Evolutionary conservation across 2,888 invertebrate genomes (phyloP).

Genomic region (Smittia sp.): DNA sequence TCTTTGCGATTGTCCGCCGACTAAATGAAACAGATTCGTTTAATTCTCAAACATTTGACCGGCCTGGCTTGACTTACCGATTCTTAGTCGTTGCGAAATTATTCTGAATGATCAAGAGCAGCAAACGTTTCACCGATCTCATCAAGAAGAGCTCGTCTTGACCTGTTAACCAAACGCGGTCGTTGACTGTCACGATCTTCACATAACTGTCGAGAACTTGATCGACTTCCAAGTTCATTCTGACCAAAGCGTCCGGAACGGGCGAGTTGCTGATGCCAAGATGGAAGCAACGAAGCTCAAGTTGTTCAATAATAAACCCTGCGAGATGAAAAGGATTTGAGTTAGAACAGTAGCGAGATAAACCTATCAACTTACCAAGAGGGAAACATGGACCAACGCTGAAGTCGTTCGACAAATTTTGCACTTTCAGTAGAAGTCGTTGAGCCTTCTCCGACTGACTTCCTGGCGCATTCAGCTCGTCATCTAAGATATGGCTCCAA

Average conservation of each 20-base stretch:
- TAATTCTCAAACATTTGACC: constrained; percentile 9
- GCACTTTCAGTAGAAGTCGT: constrained; percentile 73
- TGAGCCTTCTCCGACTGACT: constrained; percentile 60
- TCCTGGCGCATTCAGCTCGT: constrained; percentile 58
- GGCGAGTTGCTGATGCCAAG: constrained; percentile 68
- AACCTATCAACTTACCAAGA: constrained; percentile 59
- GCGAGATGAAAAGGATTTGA: constrained; percentile 45
- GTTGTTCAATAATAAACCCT: constrained; percentile 75
- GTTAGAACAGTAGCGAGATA: neutral
- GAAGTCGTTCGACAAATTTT: constrained; percentile 73
- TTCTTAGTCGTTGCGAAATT: constrained; percentile 57
- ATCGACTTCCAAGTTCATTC: constrained; percentile 73
- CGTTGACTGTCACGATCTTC: constrained; percentile 75
- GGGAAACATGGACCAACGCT: constrained; percentile 86
- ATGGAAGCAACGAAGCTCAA: constrained; percentile 75
- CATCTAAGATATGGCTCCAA: constrained; percentile 80
- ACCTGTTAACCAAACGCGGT: constrained; percentile 80
- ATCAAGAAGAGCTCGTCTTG: constrained; percentile 84
- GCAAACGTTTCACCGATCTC: constrained; percentile 69
- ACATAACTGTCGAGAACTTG: constrained; percentile 80
- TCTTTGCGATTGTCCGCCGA: constrained; percentile 65
- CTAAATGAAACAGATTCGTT: constrained; percentile 52
- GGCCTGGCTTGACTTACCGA: constrained; percentile 46
- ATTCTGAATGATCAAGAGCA: constrained; percentile 66
- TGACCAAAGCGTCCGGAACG: constrained; percentile 73